Evolutionary conservation across 2,888 invertebrate species (phyloP).

Genomic region (Morpho deidamia): DNA sequence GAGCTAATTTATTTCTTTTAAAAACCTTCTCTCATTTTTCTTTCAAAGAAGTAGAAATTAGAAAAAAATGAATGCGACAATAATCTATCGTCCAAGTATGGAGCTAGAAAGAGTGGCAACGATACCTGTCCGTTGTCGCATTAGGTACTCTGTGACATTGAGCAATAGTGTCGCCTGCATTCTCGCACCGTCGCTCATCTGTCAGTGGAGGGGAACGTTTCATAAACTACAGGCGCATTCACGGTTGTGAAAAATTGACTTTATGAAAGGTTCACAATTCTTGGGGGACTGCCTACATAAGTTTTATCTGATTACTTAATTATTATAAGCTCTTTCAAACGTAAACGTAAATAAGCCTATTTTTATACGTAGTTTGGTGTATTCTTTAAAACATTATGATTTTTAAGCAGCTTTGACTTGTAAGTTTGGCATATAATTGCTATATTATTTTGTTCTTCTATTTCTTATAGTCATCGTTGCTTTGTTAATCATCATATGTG

Average conservation of each 20-base stretch:
- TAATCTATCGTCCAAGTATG: background rate
- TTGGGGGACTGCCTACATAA: conserved; percentile 8
- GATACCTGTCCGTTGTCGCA: conserved; percentile 36
- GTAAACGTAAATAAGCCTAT: no score
- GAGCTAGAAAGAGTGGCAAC: conserved; percentile 17
- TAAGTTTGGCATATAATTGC: no score
- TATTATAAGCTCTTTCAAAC: background rate
- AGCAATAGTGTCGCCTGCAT: conserved; percentile 54
- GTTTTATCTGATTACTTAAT: background rate
- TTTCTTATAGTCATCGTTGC: no score
- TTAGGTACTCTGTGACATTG: conserved; percentile 59
- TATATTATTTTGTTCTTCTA: no score
- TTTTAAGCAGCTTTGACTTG: no score
- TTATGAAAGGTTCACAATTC: conserved; percentile 19
- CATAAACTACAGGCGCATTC: conserved; percentile 41
- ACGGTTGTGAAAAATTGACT: conserved; percentile 41
- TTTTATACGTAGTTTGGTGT: no score
- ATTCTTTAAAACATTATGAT: no score
- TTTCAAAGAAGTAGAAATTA: no score
- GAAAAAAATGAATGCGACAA: background rate
- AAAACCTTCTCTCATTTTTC: no score
- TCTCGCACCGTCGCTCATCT: conserved; percentile 45
- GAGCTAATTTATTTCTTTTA: no score
- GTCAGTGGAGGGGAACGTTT: conserved; percentile 40
- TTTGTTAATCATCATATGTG: no score